These are phyloP conservation scores for Nannoperca obscura DNA, from an alignment of 2,797 vertebrate genomes.

Conservation along the genomic window DNA sequence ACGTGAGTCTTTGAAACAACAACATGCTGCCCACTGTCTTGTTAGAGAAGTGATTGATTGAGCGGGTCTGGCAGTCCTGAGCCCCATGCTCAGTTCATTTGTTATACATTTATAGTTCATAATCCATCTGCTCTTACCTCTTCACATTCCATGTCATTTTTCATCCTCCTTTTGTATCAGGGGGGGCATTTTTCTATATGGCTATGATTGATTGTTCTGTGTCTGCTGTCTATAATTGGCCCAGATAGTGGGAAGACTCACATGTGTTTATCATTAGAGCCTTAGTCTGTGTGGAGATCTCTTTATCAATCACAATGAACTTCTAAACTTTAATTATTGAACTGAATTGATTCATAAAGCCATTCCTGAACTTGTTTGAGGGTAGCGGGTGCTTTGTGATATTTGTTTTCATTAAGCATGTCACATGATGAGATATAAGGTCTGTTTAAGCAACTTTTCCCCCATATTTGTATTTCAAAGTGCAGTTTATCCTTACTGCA, in stretches of 20 bases:
- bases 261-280: slow-evolving; percentile 74
- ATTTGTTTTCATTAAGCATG: not conserved
- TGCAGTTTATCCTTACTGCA: rapidly evolving
- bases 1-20: slow-evolving; percentile 38
- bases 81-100: slow-evolving; percentile 78
- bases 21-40: slow-evolving; percentile 72
- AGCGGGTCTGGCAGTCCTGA: slow-evolving; percentile 70
- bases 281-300: slow-evolving; percentile 41
- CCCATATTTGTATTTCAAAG: not conserved
- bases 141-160: slow-evolving; percentile 62
- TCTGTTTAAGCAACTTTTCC: not conserved
- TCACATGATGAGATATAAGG: slow-evolving; percentile 6
- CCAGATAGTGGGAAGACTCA: slow-evolving; percentile 69
- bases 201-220: slow-evolving; percentile 68
- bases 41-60: slow-evolving; percentile 83
- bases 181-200: slow-evolving; percentile 65
- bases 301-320: slow-evolving; percentile 51
- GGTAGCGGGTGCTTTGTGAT: not conserved
- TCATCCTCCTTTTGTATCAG: slow-evolving; percentile 69
- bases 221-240: slow-evolving; percentile 66
- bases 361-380: slow-evolving; percentile 5
- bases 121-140: slow-evolving; percentile 82
- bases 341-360: slow-evolving; percentile 42
- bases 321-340: slow-evolving; percentile 24
- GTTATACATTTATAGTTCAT: slow-evolving; percentile 82